Evolutionary conservation across 2,888 invertebrate species (phyloP).

Genomic region (Dascillus cervinus): DNA sequence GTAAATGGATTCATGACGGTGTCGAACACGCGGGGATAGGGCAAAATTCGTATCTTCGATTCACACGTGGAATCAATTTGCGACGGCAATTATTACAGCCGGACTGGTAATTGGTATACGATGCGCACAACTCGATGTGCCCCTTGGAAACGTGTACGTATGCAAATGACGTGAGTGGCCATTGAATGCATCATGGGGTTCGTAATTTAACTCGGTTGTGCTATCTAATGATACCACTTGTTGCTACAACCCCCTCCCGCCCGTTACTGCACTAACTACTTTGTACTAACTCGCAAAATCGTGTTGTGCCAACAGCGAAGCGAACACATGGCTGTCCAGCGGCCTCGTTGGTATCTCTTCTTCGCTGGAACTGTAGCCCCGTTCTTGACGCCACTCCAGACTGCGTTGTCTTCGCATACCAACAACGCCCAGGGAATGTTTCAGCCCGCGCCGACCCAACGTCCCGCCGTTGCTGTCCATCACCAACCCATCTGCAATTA

Average conservation of each 20-base stretch:
- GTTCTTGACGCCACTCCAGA: slow-evolving; percentile 50
- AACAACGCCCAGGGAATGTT: slow-evolving; percentile 24
- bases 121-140: slow-evolving; percentile 11
- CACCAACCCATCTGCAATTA: slow-evolving; percentile 34
- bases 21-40: slow-evolving; percentile 19
- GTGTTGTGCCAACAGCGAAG: slow-evolving; percentile 50
- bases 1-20: slow-evolving; percentile 19
- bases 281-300: slow-evolving; percentile 47
- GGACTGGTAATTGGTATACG: slow-evolving; percentile 20
- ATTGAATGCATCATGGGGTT: slow-evolving; percentile 19
- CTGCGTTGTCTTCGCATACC: slow-evolving; percentile 48
- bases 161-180: slow-evolving; percentile 21
- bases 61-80: slow-evolving; percentile 23
- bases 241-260: slow-evolving; percentile 22
- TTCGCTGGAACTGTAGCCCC: slow-evolving; percentile 50
- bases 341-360: slow-evolving; percentile 42
- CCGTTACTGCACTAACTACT: not conserved
- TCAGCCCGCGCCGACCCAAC: slow-evolving; percentile 36
- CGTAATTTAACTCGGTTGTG: slow-evolving; percentile 24
- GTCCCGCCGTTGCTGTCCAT: slow-evolving; percentile 37
- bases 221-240: slow-evolving; percentile 29
- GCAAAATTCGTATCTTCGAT: slow-evolving; percentile 19
- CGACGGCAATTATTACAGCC: slow-evolving; percentile 17
- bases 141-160: slow-evolving; percentile 16
- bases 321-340: slow-evolving; percentile 50